A percentile compares a stretch with the other conserved stretches of the same genome.
These are phyloP conservation scores for Macroglossus sobrinus DNA, from an alignment of 2,113 vertebrate species.

Conservation along the genomic window DNA sequence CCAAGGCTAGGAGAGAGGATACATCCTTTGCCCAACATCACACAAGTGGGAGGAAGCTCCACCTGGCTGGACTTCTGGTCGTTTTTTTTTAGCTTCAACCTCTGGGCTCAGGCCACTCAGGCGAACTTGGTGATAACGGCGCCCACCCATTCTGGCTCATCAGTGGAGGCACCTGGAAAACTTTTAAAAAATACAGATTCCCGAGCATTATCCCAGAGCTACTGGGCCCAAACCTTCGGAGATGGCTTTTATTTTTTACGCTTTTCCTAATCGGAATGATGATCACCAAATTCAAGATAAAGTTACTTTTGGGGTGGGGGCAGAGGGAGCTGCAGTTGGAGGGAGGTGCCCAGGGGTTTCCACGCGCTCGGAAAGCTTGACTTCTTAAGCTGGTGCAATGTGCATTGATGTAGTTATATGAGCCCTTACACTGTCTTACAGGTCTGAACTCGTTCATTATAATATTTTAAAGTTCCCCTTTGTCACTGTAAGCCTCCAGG, in stretches of 20 bases:
- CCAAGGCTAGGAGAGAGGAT: background rate
- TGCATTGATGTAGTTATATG: fast-evolving
- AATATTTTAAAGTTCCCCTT: too few relatives aligned
- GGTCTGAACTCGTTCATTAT: background rate
- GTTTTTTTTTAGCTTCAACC: background rate
- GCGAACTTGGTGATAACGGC: fast-evolving
- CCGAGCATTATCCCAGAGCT: background rate
- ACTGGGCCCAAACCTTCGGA: background rate
- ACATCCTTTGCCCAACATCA: fast-evolving
- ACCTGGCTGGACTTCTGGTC: background rate
- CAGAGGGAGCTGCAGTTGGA: background rate
- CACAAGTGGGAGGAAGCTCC: background rate
- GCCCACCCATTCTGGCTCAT: background rate
- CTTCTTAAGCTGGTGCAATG: background rate
- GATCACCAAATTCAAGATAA: background rate
- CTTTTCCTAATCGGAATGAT: background rate
- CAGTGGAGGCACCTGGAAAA: too few relatives aligned
- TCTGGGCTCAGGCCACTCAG: background rate
- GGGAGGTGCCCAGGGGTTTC: too few relatives aligned
- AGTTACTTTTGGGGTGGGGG: background rate
- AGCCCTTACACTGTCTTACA: background rate
- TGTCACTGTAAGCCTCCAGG: background rate
- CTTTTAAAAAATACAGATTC: background rate
- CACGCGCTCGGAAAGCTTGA: background rate
- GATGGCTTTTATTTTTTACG: background rate